Conservation (phyloP, 2,113 vertebrate genomes). For the Cyprichromis sp. region DNA sequence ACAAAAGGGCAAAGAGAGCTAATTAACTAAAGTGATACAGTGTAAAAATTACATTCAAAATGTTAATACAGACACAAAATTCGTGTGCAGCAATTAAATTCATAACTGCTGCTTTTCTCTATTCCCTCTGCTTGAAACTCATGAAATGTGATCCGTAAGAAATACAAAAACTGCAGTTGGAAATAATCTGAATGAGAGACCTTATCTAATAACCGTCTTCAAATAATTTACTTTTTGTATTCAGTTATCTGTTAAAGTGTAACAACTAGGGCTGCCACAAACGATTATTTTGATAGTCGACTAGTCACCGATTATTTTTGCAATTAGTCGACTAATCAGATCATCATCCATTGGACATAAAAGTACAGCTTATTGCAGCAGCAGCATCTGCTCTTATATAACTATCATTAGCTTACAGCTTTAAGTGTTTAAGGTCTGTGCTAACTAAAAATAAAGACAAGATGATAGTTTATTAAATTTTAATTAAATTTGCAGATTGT, state of each 20-base stretch:
- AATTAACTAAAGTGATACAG: neutral
- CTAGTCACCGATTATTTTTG: too few species aligned
- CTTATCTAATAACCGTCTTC: rapidly evolving
- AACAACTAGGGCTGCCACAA: neutral
- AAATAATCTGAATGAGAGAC: neutral
- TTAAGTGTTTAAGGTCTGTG: too few species aligned
- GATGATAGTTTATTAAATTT: too few species aligned
- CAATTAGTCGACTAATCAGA: too few species aligned
- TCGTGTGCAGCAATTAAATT: neutral
- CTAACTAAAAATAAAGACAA: too few species aligned
- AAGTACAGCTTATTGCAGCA: too few species aligned
- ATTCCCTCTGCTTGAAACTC: neutral
- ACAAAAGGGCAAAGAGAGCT: neutral
- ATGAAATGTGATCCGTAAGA: neutral
- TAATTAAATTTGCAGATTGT: too few species aligned
- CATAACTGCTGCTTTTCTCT: neutral
- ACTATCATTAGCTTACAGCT: too few species aligned
- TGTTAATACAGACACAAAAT: neutral
- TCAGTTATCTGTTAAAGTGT: neutral
- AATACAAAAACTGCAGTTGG: neutral
- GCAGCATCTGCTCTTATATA: too few species aligned
- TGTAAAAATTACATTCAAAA: neutral
- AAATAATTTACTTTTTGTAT: neutral
- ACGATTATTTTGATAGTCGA: too few species aligned
- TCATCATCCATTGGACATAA: too few species aligned